Evolutionary conservation across 2,797 vertebrate species (phyloP).

Genomic region (Onychomys torridus): DNA sequence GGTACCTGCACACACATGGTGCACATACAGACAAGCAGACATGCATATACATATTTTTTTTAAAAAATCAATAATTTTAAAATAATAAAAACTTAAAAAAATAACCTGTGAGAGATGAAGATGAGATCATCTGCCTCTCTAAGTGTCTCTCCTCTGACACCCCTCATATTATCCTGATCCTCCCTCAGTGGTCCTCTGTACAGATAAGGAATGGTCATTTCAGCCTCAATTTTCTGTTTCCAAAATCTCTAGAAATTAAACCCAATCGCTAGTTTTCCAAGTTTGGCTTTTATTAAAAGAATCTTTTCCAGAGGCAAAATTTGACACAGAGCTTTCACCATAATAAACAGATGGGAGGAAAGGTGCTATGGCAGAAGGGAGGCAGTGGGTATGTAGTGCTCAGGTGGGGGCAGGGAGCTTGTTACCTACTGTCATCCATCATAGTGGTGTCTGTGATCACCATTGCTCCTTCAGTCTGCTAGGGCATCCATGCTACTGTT

Average conservation of each 20-base stretch:
- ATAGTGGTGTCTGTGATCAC: not conserved
- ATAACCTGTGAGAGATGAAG: not conserved
- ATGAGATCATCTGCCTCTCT: not conserved
- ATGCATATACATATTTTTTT: not conserved
- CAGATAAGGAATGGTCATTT: not conserved
- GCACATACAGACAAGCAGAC: not conserved
- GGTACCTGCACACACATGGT: not conserved
- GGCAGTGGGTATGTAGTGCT: not conserved
- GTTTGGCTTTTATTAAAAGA: conserved; percentile 1
- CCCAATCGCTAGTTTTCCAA: not conserved
- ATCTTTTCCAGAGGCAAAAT: not conserved
- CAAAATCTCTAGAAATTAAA: not conserved
- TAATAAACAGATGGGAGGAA: not conserved
- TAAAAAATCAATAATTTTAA: not conserved
- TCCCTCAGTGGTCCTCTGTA: not conserved
- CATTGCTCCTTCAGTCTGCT: rapidly evolving
- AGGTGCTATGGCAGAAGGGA: not conserved
- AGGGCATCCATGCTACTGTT: not conserved
- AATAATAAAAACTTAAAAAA: not conserved
- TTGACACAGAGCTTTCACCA: not conserved
- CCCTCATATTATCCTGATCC: not conserved
- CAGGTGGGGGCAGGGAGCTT: not conserved
- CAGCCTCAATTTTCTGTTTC: not conserved
- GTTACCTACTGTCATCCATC: not conserved
- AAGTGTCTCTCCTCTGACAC: not conserved